Conservation (phyloP, 2,797 vertebrate species). For the Melanotaenia parkinsoni region DNA sequence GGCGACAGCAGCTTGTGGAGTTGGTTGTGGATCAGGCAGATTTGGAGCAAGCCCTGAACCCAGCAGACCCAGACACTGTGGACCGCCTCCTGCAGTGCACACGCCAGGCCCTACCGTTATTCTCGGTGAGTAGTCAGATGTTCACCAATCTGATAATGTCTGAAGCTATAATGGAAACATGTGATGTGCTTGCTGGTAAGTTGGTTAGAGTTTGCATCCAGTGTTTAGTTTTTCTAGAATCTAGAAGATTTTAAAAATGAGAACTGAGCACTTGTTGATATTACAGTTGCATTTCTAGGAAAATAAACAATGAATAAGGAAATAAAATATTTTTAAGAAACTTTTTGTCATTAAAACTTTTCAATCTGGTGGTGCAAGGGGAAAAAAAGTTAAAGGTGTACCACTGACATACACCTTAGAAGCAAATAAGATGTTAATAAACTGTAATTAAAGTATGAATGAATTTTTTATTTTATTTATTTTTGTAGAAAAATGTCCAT, state of each 20-base stretch:
- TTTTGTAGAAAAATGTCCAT: constrained; percentile 96
- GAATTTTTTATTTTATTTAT: neutral
- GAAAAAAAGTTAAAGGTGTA: too few relatives aligned
- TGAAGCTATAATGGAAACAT: neutral
- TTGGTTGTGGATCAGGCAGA: constrained; percentile 96
- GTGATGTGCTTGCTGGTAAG: neutral
- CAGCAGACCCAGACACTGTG: constrained; percentile 91
- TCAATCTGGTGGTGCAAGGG: too few relatives aligned
- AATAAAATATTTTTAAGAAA: too few relatives aligned
- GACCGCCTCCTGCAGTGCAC: constrained; percentile 97
- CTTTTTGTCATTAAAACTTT: too few relatives aligned
- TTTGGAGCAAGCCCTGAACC: constrained; percentile 94
- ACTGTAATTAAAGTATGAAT: neutral
- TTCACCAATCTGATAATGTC: neutral
- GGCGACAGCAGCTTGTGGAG: constrained; percentile 95
- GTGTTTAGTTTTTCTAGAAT: neutral
- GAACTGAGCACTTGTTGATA: neutral
- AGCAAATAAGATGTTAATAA: too few relatives aligned
- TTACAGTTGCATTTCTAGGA: too few relatives aligned
- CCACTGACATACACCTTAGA: too few relatives aligned
- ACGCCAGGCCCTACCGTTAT: constrained; percentile 94
- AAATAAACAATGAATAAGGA: too few relatives aligned
- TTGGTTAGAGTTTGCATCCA: neutral
- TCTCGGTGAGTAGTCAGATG: constrained; percentile 86
- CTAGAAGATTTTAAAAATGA: neutral